phyloP scores from a whole-genome alignment of 2,888 invertebrate species.

The Branchellion lobata region DNA sequence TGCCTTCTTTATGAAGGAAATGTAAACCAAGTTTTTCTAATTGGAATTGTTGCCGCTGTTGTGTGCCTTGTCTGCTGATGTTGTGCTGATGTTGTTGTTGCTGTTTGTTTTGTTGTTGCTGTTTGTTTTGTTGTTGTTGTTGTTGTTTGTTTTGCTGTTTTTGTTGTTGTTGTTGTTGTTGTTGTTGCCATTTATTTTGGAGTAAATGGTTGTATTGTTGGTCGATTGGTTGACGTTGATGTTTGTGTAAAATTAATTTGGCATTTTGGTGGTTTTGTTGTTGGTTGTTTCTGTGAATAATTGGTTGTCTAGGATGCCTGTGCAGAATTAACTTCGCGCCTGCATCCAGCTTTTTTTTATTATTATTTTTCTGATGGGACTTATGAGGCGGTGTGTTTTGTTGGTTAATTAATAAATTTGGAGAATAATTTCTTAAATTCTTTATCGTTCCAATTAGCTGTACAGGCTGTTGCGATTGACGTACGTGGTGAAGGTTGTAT shows the following conservation, averaged over 20 bases:
- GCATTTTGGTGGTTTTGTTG: not conserved
- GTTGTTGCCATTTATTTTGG: not conserved
- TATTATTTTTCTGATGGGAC: no score
- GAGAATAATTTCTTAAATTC: no score
- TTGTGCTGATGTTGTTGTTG: not conserved
- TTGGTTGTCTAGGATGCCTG: no score
- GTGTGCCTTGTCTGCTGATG: not conserved
- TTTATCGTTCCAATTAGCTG: no score
- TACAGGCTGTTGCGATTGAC: no score
- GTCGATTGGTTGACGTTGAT: not conserved
- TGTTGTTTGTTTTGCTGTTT: not conserved
- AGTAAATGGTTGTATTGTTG: not conserved
- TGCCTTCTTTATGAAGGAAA: not conserved
- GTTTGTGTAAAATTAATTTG: not conserved
- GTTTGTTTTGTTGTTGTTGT: not conserved
- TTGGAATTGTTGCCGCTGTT: constrained; percentile 5
- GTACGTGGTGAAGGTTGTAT: no score
- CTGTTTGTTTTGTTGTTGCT: not conserved
- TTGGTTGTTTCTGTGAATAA: no score
- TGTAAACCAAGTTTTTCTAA: not conserved
- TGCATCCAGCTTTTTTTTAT: no score
- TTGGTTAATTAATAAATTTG: no score
- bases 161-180: not conserved
- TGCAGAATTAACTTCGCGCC: no score
- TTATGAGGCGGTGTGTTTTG: no score